phyloP scores from a whole-genome alignment of 2,888 invertebrate genomes.

The Heteromyza rotundicornis region DNA sequence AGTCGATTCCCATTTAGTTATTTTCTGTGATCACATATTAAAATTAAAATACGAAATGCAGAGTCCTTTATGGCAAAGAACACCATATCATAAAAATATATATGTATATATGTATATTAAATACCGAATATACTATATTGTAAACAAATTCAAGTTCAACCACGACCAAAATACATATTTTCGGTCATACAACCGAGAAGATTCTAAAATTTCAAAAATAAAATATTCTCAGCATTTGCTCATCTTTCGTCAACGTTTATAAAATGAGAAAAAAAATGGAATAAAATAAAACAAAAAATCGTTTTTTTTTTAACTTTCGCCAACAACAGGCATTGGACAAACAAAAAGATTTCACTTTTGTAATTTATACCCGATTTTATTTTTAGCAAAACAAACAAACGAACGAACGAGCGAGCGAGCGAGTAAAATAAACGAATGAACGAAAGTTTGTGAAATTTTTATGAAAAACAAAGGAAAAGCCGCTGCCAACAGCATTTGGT shows the following conservation, averaged over 20 bases:
- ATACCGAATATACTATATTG: background rate
- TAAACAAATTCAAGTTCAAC: slow-evolving; percentile 5
- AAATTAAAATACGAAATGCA: too few relatives aligned
- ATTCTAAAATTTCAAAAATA: background rate
- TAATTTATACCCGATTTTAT: slow-evolving; percentile 12
- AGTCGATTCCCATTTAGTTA: too few relatives aligned
- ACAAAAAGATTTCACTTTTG: slow-evolving; percentile 6
- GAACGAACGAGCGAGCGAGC: background rate
- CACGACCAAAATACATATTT: background rate
- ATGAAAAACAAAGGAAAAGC: background rate
- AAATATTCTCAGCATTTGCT: slow-evolving; percentile 39
- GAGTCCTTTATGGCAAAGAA: too few relatives aligned
- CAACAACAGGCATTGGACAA: background rate
- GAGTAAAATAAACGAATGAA: background rate
- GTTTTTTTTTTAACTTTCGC: too few relatives aligned
- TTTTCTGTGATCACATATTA: too few relatives aligned
- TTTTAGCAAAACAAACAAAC: slow-evolving; percentile 7
- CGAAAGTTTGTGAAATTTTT: background rate
- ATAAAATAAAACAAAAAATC: too few relatives aligned
- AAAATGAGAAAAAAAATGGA: background rate
- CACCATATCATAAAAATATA: too few relatives aligned
- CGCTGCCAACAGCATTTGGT: background rate
- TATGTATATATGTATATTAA: too few relatives aligned
- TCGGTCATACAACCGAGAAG: background rate
- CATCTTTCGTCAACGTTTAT: slow-evolving; percentile 38